Evolutionary conservation across 2,888 invertebrate genomes (phyloP).

Genomic region (Ophion costatus): DNA sequence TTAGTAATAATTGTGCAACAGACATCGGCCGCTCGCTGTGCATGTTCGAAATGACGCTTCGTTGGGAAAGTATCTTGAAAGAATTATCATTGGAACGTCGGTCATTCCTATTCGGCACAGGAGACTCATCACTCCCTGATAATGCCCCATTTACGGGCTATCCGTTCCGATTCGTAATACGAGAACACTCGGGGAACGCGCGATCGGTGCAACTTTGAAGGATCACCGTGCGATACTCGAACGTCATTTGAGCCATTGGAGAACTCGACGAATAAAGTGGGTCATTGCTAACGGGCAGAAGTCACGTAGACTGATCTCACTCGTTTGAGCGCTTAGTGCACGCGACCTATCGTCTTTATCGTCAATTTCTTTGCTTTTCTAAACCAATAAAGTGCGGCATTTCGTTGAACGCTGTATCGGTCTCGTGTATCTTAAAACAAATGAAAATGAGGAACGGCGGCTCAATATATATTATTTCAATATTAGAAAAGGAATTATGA

Average conservation of each 20-base stretch:
- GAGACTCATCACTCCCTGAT: constrained; percentile 19
- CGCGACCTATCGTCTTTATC: constrained; percentile 33
- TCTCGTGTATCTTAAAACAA: not conserved
- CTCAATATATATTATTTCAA: not conserved
- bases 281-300: constrained; percentile 80
- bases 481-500: not conserved
- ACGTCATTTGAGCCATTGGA: constrained; percentile 71
- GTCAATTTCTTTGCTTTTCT: constrained; percentile 28
- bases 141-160: constrained; percentile 11
- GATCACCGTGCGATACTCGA: constrained; percentile 41
- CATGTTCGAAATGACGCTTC: not conserved
- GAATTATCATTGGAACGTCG: not conserved
- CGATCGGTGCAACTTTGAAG: constrained; percentile 39
- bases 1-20: too few relatives aligned
- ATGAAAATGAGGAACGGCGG: not conserved
- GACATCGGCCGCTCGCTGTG: not conserved
- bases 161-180: constrained; percentile 24
- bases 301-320: constrained; percentile 72
- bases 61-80: not conserved
- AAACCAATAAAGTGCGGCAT: not conserved
- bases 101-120: not conserved
- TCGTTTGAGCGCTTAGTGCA: constrained; percentile 59
- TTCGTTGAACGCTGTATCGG: not conserved
- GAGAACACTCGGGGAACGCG: constrained; percentile 5
- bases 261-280: constrained; percentile 74